These are phyloP conservation scores for Cecropterus lyciades DNA, from an alignment of 1,140 invertebrate species.

Conservation along the genomic window DNA sequence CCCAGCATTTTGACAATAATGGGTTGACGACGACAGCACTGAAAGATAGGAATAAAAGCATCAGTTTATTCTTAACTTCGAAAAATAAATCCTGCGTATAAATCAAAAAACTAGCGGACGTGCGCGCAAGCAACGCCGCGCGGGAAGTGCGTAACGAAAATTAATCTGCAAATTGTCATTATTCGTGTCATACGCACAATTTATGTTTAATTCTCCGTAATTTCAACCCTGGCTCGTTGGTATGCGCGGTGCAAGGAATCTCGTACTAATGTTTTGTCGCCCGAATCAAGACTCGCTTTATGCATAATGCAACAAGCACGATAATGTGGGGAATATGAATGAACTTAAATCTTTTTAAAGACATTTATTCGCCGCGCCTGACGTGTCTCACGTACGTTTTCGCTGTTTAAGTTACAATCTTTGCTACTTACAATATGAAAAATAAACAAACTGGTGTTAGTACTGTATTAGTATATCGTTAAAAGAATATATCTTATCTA, in stretches of 20 bases:
- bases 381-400: slow-evolving; percentile 25
- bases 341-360: slow-evolving; percentile 37
- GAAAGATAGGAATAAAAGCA: too few relatives aligned
- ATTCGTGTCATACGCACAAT: slow-evolving; percentile 6
- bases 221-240: slow-evolving; percentile 34
- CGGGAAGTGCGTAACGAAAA: neutral
- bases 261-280: slow-evolving; percentile 69
- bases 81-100: too few relatives aligned
- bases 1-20: too few relatives aligned
- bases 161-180: neutral
- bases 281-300: slow-evolving; percentile 51
- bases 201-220: slow-evolving; percentile 32
- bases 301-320: slow-evolving; percentile 64
- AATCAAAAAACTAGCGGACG: too few relatives aligned
- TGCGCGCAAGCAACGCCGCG: too few relatives aligned
- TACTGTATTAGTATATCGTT: too few relatives aligned
- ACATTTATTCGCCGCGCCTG: slow-evolving; percentile 36
- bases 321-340: slow-evolving; percentile 56
- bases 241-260: slow-evolving; percentile 57
- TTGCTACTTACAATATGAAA: neutral
- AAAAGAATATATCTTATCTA: too few relatives aligned
- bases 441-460: neutral
- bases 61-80: too few relatives aligned
- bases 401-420: neutral
- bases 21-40: too few relatives aligned